Percentiles rank a stretch among this genome's conserved stretches.
phyloP scores from a whole-genome alignment of 2,888 invertebrate genomes.

The Oscheius sp. region DNA sequence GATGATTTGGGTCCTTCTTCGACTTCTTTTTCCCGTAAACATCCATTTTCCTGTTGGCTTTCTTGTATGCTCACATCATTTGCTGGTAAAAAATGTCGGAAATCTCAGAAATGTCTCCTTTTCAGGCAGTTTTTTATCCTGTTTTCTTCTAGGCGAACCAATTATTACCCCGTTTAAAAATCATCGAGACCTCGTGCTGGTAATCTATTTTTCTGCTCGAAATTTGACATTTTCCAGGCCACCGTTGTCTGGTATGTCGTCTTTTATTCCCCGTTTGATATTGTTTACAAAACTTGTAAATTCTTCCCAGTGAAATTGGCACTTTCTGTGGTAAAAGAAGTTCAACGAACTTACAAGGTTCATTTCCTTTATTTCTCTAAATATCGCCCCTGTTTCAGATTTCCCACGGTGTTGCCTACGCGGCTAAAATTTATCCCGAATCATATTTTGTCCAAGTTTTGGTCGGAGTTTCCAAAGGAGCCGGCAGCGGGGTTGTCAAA shows the following conservation, averaged over 20 bases:
- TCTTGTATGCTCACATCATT: conserved; percentile 98
- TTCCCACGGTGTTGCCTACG: conserved; percentile 94
- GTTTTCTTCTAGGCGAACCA: conserved; percentile 93
- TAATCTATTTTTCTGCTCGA: conserved; percentile 30
- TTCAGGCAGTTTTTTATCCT: conserved; percentile 88
- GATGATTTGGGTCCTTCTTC: conserved; percentile 79
- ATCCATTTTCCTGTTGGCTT: conserved; percentile 96
- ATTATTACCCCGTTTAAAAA: conserved; percentile 95
- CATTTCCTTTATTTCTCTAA: background rate
- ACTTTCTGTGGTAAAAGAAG: conserved; percentile 65
- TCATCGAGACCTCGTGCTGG: conserved; percentile 85
- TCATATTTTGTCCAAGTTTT: conserved; percentile 94
- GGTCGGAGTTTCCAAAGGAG: conserved; percentile 88
- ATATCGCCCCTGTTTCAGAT: conserved; percentile 75
- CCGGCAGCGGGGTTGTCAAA: conserved; percentile 94
- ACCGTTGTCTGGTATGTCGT: conserved; percentile 82
- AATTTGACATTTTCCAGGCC: conserved; percentile 53
- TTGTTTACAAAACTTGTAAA: conserved; percentile 89
- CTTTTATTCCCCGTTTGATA: conserved; percentile 97
- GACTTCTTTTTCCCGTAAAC: conserved; percentile 92
- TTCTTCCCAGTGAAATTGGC: conserved; percentile 62
- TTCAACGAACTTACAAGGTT: conserved; percentile 69
- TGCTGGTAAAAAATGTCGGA: conserved; percentile 79
- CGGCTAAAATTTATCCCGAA: conserved; percentile 93
- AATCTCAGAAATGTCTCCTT: background rate